Percentiles rank a stretch among this genome's conserved stretches.
These are phyloP conservation scores for Philypnodon macrostomus DNA, from an alignment of 2,797 vertebrate genomes.

Conservation along the genomic window DNA sequence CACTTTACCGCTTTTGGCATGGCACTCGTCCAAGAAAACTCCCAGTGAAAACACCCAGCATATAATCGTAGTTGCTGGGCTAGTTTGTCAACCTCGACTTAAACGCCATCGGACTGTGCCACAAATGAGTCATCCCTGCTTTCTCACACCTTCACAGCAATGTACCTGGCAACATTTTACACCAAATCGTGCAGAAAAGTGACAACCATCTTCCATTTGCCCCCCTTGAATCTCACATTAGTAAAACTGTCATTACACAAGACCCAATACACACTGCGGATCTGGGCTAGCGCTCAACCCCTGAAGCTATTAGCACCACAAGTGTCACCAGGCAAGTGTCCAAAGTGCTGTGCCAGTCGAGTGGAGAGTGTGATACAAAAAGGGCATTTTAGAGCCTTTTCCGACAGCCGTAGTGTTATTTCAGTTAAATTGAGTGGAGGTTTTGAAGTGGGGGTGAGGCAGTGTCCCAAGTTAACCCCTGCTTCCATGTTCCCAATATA, in stretches of 20 bases:
- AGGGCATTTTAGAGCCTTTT: constrained; percentile 29
- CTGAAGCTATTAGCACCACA: constrained; percentile 29
- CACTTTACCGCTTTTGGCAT: too few species aligned
- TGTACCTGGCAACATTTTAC: constrained; percentile 38
- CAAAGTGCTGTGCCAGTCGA: constrained; percentile 21
- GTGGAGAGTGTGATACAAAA: too few species aligned
- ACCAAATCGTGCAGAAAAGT: constrained; percentile 51
- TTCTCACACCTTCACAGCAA: constrained; percentile 50
- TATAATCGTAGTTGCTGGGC: neutral
- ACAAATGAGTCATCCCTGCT: constrained; percentile 55
- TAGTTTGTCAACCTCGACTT: constrained; percentile 13
- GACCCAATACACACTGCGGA: constrained; percentile 14
- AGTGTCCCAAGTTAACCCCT: too few species aligned
- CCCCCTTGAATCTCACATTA: constrained; percentile 50
- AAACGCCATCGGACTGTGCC: constrained; percentile 34
- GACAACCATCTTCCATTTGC: constrained; percentile 66
- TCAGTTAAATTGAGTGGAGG: constrained; percentile 2
- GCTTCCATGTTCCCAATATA: too few species aligned
- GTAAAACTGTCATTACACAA: too few species aligned
- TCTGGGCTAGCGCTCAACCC: constrained; percentile 21
- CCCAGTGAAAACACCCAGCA: too few species aligned
- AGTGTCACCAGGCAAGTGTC: constrained; percentile 25
- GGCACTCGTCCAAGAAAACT: too few species aligned
- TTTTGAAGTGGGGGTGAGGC: too few species aligned
- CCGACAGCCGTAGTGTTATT: constrained; percentile 10